A percentile compares a stretch with the other conserved stretches of the same genome.
phyloP scores from a whole-genome alignment of 2,888 invertebrate genomes.

The Cephonodes hylas region DNA sequence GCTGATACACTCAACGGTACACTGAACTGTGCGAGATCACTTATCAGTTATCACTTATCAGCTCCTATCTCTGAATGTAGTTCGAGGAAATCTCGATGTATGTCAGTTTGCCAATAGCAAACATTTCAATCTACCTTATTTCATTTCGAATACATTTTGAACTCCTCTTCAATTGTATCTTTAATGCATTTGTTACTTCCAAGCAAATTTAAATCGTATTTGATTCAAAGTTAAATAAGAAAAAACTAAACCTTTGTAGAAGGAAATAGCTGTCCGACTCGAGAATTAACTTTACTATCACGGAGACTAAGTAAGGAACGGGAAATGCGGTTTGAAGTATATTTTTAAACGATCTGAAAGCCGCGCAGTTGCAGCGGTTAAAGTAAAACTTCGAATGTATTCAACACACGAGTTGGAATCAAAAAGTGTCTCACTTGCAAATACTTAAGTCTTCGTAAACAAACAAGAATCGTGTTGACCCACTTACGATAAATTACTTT shows the following conservation, averaged over 20 bases:
- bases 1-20: constrained; percentile 7
- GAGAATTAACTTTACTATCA: not conserved
- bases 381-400: not conserved
- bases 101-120: constrained; percentile 32
- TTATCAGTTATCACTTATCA: constrained; percentile 26
- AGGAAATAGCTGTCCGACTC: not conserved
- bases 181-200: not conserved
- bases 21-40: constrained; percentile 22
- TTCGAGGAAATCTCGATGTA: constrained; percentile 16
- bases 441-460: not conserved
- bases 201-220: not conserved
- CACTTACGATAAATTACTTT: not conserved
- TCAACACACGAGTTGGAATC: not conserved
- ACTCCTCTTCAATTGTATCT: not conserved
- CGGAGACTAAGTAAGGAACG: not conserved
- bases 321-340: constrained; percentile 18
- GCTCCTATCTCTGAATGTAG: constrained; percentile 18
- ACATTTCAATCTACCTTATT: constrained; percentile 32
- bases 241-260: too few species aligned
- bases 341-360: constrained; percentile 13
- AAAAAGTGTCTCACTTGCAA: not conserved
- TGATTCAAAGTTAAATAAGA: not conserved
- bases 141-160: too few species aligned
- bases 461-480: not conserved
- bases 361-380: not conserved